Evolutionary conservation across 2,888 invertebrate genomes (phyloP).

Genomic region (Caradrina kadenii): DNA sequence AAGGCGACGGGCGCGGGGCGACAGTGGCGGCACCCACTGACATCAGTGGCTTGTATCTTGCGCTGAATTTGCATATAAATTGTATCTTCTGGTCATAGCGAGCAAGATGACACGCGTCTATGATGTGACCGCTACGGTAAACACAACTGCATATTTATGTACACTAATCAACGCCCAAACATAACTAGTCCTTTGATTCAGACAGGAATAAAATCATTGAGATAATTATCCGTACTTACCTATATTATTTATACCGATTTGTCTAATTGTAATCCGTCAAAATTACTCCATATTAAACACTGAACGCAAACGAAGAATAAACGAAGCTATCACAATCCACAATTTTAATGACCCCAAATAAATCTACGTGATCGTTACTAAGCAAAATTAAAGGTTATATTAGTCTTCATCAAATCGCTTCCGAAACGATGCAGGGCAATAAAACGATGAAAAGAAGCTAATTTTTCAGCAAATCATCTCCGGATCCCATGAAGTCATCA

Average conservation of each 20-base stretch:
- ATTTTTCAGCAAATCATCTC: constrained; percentile 90
- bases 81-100: constrained; percentile 89
- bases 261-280: constrained; percentile 26
- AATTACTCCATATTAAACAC: constrained; percentile 32
- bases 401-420: constrained; percentile 88
- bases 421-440: constrained; percentile 83
- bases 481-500: constrained; percentile 89
- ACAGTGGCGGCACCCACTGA: constrained; percentile 71
- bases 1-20: constrained; percentile 69
- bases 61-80: constrained; percentile 90
- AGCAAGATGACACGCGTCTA: constrained; percentile 87
- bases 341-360: constrained; percentile 66
- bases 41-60: constrained; percentile 87
- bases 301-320: constrained; percentile 51
- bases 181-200: neutral
- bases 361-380: constrained; percentile 82
- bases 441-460: constrained; percentile 90
- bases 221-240: constrained; percentile 1
- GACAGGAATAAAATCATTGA: neutral
- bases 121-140: constrained; percentile 70
- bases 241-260: neutral
- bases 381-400: constrained; percentile 88
- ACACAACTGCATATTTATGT: constrained; percentile 76
- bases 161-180: constrained; percentile 45
- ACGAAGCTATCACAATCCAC: constrained; percentile 52